Percentiles rank a stretch among this genome's conserved stretches.
Evolutionary conservation across 2,888 invertebrate species (phyloP).

Genomic region (Diarsia rubi): DNA sequence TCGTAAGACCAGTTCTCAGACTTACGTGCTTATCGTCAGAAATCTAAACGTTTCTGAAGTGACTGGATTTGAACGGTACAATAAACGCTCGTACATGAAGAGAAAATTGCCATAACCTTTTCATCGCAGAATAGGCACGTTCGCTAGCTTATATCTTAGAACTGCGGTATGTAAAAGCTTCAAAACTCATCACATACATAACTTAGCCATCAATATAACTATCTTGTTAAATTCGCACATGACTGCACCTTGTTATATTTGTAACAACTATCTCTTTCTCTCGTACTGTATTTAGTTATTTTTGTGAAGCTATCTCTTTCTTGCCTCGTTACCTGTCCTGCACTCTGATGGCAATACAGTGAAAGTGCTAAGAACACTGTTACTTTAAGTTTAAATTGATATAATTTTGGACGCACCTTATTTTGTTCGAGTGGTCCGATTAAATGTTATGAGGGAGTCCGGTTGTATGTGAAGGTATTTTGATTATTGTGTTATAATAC

Average conservation of each 20-base stretch:
- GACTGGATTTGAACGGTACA: conserved; percentile 4
- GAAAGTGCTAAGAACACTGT: conserved; percentile 62
- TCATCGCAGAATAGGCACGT: not conserved
- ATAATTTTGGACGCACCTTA: conserved; percentile 54
- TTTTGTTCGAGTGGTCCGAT: conserved; percentile 37
- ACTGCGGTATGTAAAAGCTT: not conserved
- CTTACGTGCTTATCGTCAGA: not conserved
- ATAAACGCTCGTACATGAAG: conserved; percentile 7
- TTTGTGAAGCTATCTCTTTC: conserved; percentile 36
- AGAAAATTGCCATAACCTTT: conserved; percentile 43
- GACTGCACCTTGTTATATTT: conserved; percentile 28
- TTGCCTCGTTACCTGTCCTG: conserved; percentile 35
- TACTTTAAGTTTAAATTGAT: conserved; percentile 52
- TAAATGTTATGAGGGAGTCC: conserved; percentile 10
- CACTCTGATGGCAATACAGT: conserved; percentile 40
- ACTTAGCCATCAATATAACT: conserved; percentile 18
- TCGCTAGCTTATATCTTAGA: not conserved
- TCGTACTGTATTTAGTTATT: conserved; percentile 14
- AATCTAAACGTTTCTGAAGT: not conserved
- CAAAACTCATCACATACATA: conserved; percentile 2
- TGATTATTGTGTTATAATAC: conserved; percentile 14
- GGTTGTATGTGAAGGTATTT: conserved; percentile 25
- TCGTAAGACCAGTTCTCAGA: not conserved
- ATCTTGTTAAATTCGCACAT: conserved; percentile 52
- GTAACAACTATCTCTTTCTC: conserved; percentile 21